phyloP scores from a whole-genome alignment of 2,888 invertebrate genomes.

The Mythimna ferrago region DNA sequence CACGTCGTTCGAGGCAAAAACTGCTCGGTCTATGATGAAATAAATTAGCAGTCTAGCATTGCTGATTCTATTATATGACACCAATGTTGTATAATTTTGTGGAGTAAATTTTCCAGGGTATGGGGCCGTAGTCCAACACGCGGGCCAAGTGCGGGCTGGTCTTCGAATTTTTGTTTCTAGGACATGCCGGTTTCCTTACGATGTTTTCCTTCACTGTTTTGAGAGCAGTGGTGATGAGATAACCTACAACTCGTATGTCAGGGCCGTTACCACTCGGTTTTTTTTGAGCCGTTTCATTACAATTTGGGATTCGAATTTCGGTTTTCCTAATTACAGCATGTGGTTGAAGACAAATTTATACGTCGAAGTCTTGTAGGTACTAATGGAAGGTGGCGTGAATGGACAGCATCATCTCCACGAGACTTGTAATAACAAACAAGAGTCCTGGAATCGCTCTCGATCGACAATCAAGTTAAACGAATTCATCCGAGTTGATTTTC shows the following conservation, averaged over 20 bases:
- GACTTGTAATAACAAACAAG: slow-evolving; percentile 26
- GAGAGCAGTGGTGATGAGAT: too few relatives aligned
- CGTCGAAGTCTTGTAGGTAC: neutral
- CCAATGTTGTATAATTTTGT: neutral
- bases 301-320: neutral
- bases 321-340: slow-evolving; percentile 14
- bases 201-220: too few relatives aligned
- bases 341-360: slow-evolving; percentile 29
- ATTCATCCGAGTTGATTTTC: slow-evolving; percentile 7
- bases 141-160: too few relatives aligned
- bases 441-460: neutral
- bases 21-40: neutral
- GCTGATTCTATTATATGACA: neutral
- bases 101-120: too few relatives aligned
- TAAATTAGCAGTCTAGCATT: neutral
- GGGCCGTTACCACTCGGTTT: too few relatives aligned
- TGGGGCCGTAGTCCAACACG: too few relatives aligned
- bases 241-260: too few relatives aligned
- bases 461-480: neutral
- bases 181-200: too few relatives aligned
- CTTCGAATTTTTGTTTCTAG: too few relatives aligned
- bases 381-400: slow-evolving; percentile 26
- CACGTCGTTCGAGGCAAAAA: neutral
- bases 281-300: neutral
- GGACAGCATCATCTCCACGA: slow-evolving; percentile 11